Evolutionary conservation across 2,888 invertebrate genomes (phyloP), one percentile per base, ranked within the genome.

Genomic region (Junonia oenone): DNA sequence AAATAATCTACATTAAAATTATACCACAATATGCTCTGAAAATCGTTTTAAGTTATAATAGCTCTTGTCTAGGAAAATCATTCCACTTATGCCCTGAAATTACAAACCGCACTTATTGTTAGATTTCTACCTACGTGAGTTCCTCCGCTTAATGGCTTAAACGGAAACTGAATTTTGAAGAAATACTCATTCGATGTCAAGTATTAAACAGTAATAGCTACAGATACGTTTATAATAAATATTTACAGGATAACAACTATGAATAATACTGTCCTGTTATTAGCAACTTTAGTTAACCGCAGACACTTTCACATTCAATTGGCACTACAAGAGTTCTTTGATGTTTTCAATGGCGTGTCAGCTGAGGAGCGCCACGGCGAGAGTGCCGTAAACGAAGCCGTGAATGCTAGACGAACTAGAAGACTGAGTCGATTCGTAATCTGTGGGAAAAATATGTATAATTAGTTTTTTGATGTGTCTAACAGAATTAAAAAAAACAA

Each of bases 401-500:
- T 68, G 69, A 26, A 67, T 62, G 51, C 66, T 64, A 26, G 71
- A 56, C 14, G 81, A 76, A 27, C 76, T 71, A 5, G 89, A 87
- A 51, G 87, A 80, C 65, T 87, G 88, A 9, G 88, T 85, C 33
- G 88, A 85, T 73, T 88, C 89, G 70, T 87, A 89, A 80, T 88
- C 89, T 84, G 74, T 58, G 51, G 33, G 31, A 43, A 19, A 38
- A 38, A 40, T 22, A 38, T 15, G 2, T 27, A 6, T 9, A 15
- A 17, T 38, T 17, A 38, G 11, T 38, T 38, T 14, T 8, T 22
- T 13, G n/a, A 4, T n/a, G 2, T 19, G 11, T 17, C 8, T 38
- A 54, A 48, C 19, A 17, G 14, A n/a, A n/a, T n/a, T n/a, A n/a
- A n/a, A n/a, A n/a, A n/a, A n/a, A n/a, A n/a, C n/a, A n/a, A n/a